Percentiles rank a stretch among this genome's conserved stretches.
These are phyloP conservation scores for Camelus dromedarius DNA, from an alignment of 2,113 vertebrate genomes.

Conservation along the genomic window DNA sequence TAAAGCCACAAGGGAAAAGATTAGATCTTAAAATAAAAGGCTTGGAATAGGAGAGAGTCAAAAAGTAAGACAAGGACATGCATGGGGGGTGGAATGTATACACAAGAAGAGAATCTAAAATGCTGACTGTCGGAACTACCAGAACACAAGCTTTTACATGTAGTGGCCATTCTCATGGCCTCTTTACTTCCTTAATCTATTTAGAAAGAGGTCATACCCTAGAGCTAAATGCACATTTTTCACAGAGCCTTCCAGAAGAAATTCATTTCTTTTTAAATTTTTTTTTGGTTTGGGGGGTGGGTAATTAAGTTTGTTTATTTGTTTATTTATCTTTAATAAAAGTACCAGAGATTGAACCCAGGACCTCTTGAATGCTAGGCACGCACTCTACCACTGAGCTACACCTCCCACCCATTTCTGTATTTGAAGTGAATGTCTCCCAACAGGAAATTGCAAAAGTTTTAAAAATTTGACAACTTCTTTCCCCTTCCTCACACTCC, in stretches of 20 bases:
- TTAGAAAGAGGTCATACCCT: not conserved
- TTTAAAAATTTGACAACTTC: not conserved
- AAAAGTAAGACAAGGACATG: slow-evolving; percentile 17
- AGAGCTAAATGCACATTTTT: not conserved
- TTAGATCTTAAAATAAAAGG: slow-evolving; percentile 13
- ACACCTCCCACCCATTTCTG: not conserved
- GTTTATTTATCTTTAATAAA: no score
- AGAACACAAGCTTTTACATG: not conserved
- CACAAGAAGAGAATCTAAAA: not conserved
- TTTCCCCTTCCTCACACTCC: not conserved
- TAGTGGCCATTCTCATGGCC: not conserved
- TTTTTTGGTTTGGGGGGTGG: no score
- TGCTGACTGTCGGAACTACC: not conserved
- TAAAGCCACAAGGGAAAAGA: not conserved
- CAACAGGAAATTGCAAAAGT: not conserved
- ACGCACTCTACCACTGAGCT: no score
- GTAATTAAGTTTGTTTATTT: no score
- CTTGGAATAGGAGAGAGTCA: not conserved
- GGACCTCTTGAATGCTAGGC: no score
- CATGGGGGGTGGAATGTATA: not conserved
- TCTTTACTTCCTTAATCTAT: not conserved
- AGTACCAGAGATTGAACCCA: no score
- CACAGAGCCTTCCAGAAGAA: slow-evolving; percentile 50
- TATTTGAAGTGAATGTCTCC: slow-evolving; percentile 25
- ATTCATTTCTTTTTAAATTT: not conserved